Conservation (phyloP, 2,888 invertebrate genomes). For the Megalurothrips usitatus region DNA sequence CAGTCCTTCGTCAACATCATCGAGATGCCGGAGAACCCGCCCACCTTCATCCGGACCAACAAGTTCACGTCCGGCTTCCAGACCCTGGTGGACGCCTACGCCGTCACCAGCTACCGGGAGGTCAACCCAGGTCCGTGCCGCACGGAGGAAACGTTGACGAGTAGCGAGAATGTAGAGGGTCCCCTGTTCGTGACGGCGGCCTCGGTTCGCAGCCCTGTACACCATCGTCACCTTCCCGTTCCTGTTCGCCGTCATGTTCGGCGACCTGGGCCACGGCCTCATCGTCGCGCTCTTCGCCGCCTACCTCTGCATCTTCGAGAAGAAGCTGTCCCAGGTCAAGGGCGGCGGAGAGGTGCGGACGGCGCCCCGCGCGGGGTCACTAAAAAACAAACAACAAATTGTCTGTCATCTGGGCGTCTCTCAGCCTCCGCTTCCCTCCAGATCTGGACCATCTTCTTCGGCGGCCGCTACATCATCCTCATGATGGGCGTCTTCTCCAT, state of each 20-base stretch:
- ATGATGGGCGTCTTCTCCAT: conserved; percentile 70
- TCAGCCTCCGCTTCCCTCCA: conserved; percentile 44
- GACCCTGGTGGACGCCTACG: conserved; percentile 87
- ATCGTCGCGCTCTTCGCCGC: conserved; percentile 62
- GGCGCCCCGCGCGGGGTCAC: no score
- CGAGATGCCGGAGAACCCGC: conserved; percentile 72
- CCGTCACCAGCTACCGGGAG: conserved; percentile 87
- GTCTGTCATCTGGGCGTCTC: no score
- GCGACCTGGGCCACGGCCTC: conserved; percentile 67
- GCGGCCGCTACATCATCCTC: conserved; percentile 67
- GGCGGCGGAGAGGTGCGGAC: conserved; percentile 48
- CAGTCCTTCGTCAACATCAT: conserved; percentile 91
- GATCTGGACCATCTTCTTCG: conserved; percentile 69
- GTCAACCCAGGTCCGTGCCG: conserved; percentile 70
- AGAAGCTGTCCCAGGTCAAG: conserved; percentile 52
- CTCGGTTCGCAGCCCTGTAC: conserved; percentile 56
- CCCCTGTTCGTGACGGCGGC: background rate
- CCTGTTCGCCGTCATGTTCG: conserved; percentile 74
- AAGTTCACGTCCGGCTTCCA: conserved; percentile 92
- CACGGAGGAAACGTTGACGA: background rate
- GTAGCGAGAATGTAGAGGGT: no score
- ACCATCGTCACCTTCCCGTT: conserved; percentile 73
- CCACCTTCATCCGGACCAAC: conserved; percentile 88
- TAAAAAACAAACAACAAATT: no score
- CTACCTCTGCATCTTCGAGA: conserved; percentile 61